Evolutionary conservation across 2,797 vertebrate genomes (phyloP), one percentile per base, ranked within the genome.

Genomic region (Gadopsis bispinosus): DNA sequence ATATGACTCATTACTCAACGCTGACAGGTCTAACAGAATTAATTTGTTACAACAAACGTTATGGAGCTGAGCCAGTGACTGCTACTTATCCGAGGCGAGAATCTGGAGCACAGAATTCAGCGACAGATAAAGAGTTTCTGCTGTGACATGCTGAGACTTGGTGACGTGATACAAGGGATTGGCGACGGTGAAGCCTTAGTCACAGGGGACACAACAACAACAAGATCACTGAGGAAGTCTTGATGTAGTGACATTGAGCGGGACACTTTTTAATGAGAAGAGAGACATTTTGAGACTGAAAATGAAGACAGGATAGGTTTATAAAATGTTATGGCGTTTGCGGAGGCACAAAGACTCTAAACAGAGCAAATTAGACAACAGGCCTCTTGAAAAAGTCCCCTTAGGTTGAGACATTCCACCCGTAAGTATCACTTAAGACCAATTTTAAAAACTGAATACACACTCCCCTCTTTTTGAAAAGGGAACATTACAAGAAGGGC

Each of bases 1-100:
- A 64, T 70, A 76, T 53, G 77, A 92, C 54, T 91, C 88, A 86
- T 82, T 75, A 63, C 77, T 85, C 83, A 81, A 74, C 16, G 4
- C 29, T 14, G 59, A 75, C 69, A 11, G 43, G 2, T 11, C 55
- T 48, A 12, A 12, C 22, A 10, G 35, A 65, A 67, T 65, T 65
- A 4, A 60, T 64, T 75, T 3, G 9, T 64, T 59, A 69, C 16
- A 47, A 59, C 63, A 64, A 69, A 81, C 75, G 75, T 14, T 14
- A 60, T 45, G 50, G 48, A 68, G 50, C 11, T 3, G 50, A 85
- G 64, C 22, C 45, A 45, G 22, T 47, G 48, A 61, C 68, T 65
- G 50, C 53, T 59, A 19, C 43, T 70, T 71, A 75, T 83, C 60
- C 41, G 55, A 79, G 33, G 56, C 9, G 26, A 80, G 66, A 45